phyloP scores from a whole-genome alignment of 2,797 vertebrate genomes.

The Sebastes taczanowskii region DNA sequence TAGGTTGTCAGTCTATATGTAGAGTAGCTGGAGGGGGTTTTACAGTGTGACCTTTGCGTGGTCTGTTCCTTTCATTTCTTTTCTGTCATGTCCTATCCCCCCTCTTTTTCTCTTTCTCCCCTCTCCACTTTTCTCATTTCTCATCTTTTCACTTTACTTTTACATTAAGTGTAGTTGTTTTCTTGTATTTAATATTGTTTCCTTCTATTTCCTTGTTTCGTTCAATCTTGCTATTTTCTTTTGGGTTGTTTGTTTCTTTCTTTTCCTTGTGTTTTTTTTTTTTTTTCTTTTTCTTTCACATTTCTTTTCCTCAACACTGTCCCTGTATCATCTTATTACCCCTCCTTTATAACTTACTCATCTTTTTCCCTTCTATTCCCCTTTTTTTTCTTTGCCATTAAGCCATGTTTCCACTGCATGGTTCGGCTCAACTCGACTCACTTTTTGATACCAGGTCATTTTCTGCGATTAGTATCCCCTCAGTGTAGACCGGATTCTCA shows the following conservation, averaged over 20 bases:
- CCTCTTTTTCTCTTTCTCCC: too few species aligned
- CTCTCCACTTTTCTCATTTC: neutral
- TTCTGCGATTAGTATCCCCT: too few species aligned
- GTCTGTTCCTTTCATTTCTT: rapidly evolving
- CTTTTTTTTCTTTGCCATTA: neutral
- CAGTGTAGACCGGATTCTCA: too few species aligned
- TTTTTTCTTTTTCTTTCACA: neutral
- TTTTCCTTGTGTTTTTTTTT: too few species aligned
- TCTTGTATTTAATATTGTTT: neutral
- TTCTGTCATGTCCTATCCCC: neutral
- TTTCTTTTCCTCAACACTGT: neutral
- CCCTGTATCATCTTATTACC: neutral
- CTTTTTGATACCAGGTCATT: too few species aligned
- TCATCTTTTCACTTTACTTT: neutral
- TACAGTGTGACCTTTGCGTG: neutral
- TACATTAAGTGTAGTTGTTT: neutral
- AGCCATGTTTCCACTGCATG: too few species aligned
- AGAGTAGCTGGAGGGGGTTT: neutral
- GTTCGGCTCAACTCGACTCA: too few species aligned
- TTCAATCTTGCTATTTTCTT: neutral
- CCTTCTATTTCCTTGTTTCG: neutral
- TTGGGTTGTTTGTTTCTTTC: neutral
- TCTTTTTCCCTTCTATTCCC: neutral
- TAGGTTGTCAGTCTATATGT: conserved; percentile 1
- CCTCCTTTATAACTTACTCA: neutral